Conservation (phyloP, 2,797 vertebrate species). For the Triplophysa bombifrons region DNA sequence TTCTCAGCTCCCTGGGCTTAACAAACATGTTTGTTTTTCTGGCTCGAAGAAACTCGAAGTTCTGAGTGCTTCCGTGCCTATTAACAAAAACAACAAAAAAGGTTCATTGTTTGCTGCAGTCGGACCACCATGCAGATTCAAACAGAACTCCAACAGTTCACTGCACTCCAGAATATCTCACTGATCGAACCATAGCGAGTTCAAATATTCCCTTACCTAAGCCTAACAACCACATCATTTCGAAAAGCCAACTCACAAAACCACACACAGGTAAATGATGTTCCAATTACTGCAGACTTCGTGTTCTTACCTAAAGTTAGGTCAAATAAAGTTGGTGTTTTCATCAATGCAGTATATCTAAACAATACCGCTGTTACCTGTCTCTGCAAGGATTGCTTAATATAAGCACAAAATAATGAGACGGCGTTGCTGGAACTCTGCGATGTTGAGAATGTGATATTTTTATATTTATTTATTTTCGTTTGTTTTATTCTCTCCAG, state of each 20-base stretch:
- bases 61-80: constrained; percentile 48
- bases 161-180: constrained; percentile 50
- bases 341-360: constrained; percentile 31
- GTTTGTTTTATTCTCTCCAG: constrained; percentile 19
- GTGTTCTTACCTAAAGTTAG: constrained; percentile 19
- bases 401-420: constrained; percentile 48
- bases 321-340: constrained; percentile 44
- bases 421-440: constrained; percentile 13
- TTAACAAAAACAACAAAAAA: constrained; percentile 46
- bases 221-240: constrained; percentile 10
- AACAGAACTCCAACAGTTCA: constrained; percentile 17
- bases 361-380: constrained; percentile 26
- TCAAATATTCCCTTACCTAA: neutral
- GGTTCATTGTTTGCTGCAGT: constrained; percentile 1
- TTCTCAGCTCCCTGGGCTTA: constrained; percentile 48
- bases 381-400: constrained; percentile 17
- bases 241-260: neutral
- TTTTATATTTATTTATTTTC: constrained; percentile 23
- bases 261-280: constrained; percentile 11
- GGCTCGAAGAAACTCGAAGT: constrained; percentile 45
- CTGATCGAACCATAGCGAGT: constrained; percentile 18
- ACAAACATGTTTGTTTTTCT: constrained; percentile 67
- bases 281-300: constrained; percentile 23
- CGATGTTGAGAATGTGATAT: constrained; percentile 37
- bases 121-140: constrained; percentile 12